A percentile compares a stretch with the other conserved stretches of the same genome.
These are phyloP conservation scores for Bos taurus DNA, from an alignment of 2,113 vertebrate genomes.

Conservation along the genomic window ARS-UCD2.0 NC_037335.1:12330001-12330500, in stretches of 20 bases:
- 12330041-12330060: neutral
- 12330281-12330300: neutral
- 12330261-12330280: neutral
- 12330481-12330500: too few species aligned
- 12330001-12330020: neutral
- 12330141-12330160: neutral
- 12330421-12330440: too few species aligned
- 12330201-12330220: neutral
- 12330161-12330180: neutral
- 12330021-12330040: neutral
- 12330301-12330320: neutral
- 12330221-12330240: neutral
- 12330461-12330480: neutral
- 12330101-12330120: neutral
- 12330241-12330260: neutral
- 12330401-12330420: neutral
- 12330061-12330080: neutral
- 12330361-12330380: neutral
- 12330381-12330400: neutral
- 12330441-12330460: neutral
- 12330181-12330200: neutral
- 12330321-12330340: neutral
- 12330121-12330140: neutral
- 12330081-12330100: neutral
- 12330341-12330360: neutral